Evolutionary conservation across 35 echinoderm and acorn worm species (phyloP).

Genomic region (Ophiothrix spiculata): DNA sequence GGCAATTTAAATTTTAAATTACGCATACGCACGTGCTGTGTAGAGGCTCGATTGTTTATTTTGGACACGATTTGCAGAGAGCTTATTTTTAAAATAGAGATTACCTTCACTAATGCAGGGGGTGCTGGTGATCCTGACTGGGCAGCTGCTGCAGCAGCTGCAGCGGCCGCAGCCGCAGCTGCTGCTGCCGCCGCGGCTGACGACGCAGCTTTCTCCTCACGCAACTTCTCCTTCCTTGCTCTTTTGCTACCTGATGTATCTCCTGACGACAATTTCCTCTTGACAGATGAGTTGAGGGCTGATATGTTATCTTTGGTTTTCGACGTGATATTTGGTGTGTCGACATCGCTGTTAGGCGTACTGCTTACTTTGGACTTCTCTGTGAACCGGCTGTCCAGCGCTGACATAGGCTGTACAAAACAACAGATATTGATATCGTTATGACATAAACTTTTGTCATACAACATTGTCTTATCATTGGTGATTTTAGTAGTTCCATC

Average conservation of each 20-base stretch:
- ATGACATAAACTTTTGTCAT: too few relatives aligned
- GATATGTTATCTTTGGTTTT: conserved; percentile 2
- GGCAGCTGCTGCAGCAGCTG: conserved; percentile 21
- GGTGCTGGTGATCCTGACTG: neutral
- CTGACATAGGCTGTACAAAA: conserved; percentile 43
- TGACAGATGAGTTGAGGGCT: neutral
- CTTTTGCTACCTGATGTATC: conserved; percentile 16
- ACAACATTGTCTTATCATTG: too few relatives aligned
- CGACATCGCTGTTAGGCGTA: neutral
- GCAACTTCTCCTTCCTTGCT: conserved; percentile 2
- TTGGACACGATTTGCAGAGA: too few relatives aligned
- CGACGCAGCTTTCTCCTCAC: conserved; percentile 13
- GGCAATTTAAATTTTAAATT: too few relatives aligned
- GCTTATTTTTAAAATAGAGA: too few relatives aligned
- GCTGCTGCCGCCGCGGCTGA: conserved; percentile 50
- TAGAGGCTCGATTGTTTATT: too few relatives aligned
- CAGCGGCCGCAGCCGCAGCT: conserved; percentile 56
- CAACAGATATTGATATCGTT: too few relatives aligned
- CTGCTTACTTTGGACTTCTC: conserved; percentile 8
- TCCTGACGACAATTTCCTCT: neutral
- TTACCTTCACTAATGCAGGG: too few relatives aligned
- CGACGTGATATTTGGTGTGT: too few relatives aligned
- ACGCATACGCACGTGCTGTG: too few relatives aligned
- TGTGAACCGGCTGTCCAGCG: conserved; percentile 45
- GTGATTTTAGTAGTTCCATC: too few relatives aligned